Conservation (phyloP, 1,140 invertebrate genomes). For the Polyergus mexicanus region DNA sequence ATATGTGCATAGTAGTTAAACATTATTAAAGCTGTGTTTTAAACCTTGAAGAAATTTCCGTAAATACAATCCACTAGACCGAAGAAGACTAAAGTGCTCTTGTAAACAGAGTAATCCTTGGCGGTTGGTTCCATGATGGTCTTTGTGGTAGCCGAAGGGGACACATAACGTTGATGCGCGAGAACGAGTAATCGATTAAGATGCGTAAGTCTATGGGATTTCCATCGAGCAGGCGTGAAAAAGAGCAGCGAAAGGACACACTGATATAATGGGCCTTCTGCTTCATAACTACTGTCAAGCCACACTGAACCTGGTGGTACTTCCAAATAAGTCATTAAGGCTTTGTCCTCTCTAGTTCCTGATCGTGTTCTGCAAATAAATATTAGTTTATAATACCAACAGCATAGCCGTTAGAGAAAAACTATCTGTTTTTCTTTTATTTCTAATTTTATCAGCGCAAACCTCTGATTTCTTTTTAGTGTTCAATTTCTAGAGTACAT, state of each 20-base stretch:
- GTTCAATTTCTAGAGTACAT: neutral
- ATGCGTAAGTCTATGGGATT: constrained; percentile 89
- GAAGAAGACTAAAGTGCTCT: constrained; percentile 95
- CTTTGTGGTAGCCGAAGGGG: constrained; percentile 87
- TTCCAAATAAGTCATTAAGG: constrained; percentile 90
- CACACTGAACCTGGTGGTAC: constrained; percentile 87
- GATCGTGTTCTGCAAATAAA: constrained; percentile 90
- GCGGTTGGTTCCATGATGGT: constrained; percentile 86
- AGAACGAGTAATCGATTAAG: constrained; percentile 92
- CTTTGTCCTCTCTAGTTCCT: constrained; percentile 91
- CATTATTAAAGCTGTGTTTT: constrained; percentile 31
- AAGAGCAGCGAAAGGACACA: constrained; percentile 93
- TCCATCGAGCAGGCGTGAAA: constrained; percentile 91
- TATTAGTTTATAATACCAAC: neutral
- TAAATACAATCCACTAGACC: constrained; percentile 93
- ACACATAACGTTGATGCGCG: constrained; percentile 91
- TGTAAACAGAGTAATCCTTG: constrained; percentile 94
- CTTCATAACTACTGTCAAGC: constrained; percentile 95
- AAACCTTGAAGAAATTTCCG: constrained; percentile 91
- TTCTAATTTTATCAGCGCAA: neutral
- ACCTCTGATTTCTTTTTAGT: neutral
- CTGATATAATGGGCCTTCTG: constrained; percentile 96
- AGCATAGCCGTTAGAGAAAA: neutral
- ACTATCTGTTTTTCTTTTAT: neutral
- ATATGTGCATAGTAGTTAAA: neutral